Percentiles rank a stretch among this genome's conserved stretches.
Evolutionary conservation across 2,888 invertebrate genomes (phyloP).

Genomic region (Tineola bisselliella): DNA sequence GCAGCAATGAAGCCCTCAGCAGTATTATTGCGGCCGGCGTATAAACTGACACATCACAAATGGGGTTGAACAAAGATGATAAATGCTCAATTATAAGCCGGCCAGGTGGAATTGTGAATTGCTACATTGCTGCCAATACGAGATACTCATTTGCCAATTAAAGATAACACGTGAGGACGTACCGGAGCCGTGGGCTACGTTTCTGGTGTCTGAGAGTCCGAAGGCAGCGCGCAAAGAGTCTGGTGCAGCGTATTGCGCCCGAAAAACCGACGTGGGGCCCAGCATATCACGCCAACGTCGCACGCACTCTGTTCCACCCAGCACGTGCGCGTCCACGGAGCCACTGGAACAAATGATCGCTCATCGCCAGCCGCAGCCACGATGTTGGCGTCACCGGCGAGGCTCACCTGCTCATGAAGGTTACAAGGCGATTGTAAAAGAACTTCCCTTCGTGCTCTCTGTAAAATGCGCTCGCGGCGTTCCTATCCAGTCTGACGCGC

Average conservation of each 20-base stretch:
- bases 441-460: slow-evolving; percentile 83
- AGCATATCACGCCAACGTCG: slow-evolving; percentile 82
- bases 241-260: slow-evolving; percentile 81
- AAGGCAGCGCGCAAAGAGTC: slow-evolving; percentile 64
- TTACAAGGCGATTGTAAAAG: slow-evolving; percentile 82
- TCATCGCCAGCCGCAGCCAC: neutral
- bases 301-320: slow-evolving; percentile 81
- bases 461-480: slow-evolving; percentile 80
- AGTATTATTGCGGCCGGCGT: too few relatives aligned
- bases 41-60: too few relatives aligned
- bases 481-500: slow-evolving; percentile 67
- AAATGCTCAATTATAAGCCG: too few relatives aligned
- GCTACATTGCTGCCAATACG: too few relatives aligned
- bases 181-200: slow-evolving; percentile 2
- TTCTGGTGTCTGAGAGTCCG: neutral
- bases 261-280: slow-evolving; percentile 91
- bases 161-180: neutral
- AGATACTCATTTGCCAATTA: too few relatives aligned
- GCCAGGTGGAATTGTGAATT: neutral
- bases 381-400: neutral
- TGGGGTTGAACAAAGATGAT: too few relatives aligned
- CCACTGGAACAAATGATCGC: slow-evolving; percentile 72
- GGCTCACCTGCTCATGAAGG: slow-evolving; percentile 81
- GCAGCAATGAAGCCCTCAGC: too few relatives aligned
- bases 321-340: slow-evolving; percentile 80